phyloP scores from a whole-genome alignment of 2,888 invertebrate genomes.

The Nemapogon koenigi region DNA sequence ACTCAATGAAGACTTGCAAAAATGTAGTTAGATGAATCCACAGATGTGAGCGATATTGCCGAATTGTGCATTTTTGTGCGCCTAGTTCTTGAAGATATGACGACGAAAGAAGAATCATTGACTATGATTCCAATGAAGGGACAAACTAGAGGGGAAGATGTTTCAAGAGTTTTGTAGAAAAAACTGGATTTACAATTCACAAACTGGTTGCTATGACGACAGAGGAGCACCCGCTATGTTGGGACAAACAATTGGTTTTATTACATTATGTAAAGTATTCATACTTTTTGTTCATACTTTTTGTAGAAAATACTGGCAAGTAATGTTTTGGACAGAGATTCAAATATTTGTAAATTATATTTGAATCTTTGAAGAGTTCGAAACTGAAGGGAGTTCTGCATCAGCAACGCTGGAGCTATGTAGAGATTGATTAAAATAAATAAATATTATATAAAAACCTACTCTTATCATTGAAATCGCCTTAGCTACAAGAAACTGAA shows the following conservation, averaged over 20 bases:
- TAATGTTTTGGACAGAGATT: too few relatives aligned
- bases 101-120: constrained; percentile 32
- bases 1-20: constrained; percentile 14
- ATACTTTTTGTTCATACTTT: too few relatives aligned
- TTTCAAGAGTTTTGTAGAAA: constrained; percentile 17
- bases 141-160: constrained; percentile 10
- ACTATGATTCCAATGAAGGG: constrained; percentile 18
- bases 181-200: constrained; percentile 15
- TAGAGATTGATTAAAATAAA: neutral
- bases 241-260: constrained; percentile 17
- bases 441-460: too few relatives aligned
- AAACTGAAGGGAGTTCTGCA: too few relatives aligned
- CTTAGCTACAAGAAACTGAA: too few relatives aligned
- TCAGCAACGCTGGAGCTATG: too few relatives aligned
- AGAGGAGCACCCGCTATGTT: constrained; percentile 20
- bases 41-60: constrained; percentile 18
- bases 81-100: constrained; percentile 32
- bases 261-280: constrained; percentile 14
- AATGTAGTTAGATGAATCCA: constrained; percentile 19
- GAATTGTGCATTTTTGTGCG: constrained; percentile 18
- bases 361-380: too few relatives aligned
- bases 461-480: too few relatives aligned
- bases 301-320: too few relatives aligned
- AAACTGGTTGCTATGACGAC: constrained; percentile 19
- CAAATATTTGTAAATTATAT: too few relatives aligned